phyloP scores from a whole-genome alignment of 2,113 vertebrate species.

The Corvus cornix region DNA sequence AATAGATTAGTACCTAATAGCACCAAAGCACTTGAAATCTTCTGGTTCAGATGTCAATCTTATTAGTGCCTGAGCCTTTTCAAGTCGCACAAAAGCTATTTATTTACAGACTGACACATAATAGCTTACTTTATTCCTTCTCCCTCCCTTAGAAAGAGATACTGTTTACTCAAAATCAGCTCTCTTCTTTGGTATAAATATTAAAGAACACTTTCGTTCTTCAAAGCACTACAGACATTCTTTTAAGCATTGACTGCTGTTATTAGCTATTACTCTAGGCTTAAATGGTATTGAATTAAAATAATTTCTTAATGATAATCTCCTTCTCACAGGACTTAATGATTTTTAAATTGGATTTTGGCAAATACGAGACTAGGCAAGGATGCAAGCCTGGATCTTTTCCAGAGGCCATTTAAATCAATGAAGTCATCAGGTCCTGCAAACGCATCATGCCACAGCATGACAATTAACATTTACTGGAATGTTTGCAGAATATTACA shows the following conservation, averaged over 20 bases:
- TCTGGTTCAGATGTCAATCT: slow-evolving; percentile 51
- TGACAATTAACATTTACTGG: not conserved
- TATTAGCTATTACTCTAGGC: slow-evolving; percentile 47
- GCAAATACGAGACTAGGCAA: not conserved
- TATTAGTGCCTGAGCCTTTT: slow-evolving; percentile 52
- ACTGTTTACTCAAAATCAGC: slow-evolving; percentile 25
- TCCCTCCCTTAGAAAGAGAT: not conserved
- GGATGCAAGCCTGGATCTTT: not conserved
- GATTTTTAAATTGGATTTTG: slow-evolving; percentile 67
- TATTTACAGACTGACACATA: slow-evolving; percentile 59
- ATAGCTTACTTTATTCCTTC: slow-evolving; percentile 11
- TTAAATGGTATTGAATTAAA: slow-evolving; percentile 63
- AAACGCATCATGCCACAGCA: slow-evolving; percentile 11
- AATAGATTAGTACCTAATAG: slow-evolving; percentile 26
- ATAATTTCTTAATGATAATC: slow-evolving; percentile 66
- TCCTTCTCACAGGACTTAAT: slow-evolving; percentile 48
- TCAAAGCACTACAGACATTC: not conserved
- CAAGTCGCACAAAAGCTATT: slow-evolving; percentile 65
- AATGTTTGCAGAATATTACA: slow-evolving; percentile 25
- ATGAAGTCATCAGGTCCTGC: slow-evolving; percentile 6
- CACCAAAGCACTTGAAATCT: slow-evolving; percentile 36
- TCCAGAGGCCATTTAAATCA: slow-evolving; percentile 30
- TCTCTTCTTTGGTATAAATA: not conserved
- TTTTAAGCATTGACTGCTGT: not conserved
- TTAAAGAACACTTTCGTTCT: not conserved